These are phyloP conservation scores for Gulo gulo DNA, from an alignment of 2,113 vertebrate species.

Conservation along the genomic window DNA sequence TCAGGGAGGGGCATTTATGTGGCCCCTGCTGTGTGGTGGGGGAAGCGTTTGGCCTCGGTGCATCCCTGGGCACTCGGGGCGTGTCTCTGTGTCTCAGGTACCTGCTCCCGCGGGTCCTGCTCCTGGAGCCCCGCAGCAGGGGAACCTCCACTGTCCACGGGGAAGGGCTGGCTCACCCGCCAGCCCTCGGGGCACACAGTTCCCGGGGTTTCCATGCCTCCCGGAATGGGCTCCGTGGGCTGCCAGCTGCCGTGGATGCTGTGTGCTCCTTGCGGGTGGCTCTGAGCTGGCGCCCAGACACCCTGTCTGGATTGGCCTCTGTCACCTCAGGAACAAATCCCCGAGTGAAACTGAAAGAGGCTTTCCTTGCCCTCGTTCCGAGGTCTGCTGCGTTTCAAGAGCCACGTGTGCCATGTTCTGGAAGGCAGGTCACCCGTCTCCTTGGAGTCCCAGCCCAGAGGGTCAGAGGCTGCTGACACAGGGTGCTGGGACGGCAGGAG, in stretches of 20 bases:
- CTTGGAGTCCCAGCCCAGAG: not conserved
- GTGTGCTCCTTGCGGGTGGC: not conserved
- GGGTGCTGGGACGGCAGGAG: not conserved
- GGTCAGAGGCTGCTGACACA: not conserved
- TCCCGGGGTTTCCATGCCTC: not conserved
- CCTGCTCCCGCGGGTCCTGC: not conserved
- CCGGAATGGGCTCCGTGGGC: not conserved
- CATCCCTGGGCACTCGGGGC: not conserved
- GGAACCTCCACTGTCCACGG: not conserved
- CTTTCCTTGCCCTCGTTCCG: not conserved
- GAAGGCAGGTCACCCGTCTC: not conserved
- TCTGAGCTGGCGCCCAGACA: too few species aligned
- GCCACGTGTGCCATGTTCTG: not conserved
- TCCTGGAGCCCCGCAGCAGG: not conserved
- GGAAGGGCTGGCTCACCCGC: not conserved
- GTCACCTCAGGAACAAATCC: not conserved
- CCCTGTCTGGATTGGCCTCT: not conserved
- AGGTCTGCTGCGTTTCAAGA: not conserved
- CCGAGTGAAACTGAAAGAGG: slow-evolving; percentile 32
- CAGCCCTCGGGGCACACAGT: not conserved
- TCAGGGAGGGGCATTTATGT: not conserved
- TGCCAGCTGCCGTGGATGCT: not conserved
- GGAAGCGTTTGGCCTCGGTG: not conserved
- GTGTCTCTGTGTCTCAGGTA: not conserved
- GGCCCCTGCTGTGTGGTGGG: not conserved